Evolutionary conservation across 2,113 vertebrate species (phyloP).

Genomic region (Penelope pileata): DNA sequence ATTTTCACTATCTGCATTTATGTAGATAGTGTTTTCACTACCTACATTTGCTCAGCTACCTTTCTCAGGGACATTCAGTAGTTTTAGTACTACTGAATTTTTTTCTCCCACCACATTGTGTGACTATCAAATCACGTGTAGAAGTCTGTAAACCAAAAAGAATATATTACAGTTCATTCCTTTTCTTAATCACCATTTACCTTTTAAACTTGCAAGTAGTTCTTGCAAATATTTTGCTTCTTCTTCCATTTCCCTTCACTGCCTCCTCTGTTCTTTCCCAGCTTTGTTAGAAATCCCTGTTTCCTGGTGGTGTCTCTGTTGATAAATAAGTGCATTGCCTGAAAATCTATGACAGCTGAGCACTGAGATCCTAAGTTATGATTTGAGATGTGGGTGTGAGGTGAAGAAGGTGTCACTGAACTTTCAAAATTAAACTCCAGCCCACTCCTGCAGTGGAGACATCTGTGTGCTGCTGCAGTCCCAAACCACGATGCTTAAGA

Average conservation of each 20-base stretch:
- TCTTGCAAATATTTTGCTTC: not conserved
- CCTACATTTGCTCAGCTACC: not conserved
- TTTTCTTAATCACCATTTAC: not conserved
- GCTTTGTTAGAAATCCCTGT: not conserved
- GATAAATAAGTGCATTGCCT: not conserved
- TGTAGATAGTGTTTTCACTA: too few relatives aligned
- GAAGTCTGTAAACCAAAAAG: not conserved
- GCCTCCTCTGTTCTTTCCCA: not conserved
- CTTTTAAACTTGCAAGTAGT: not conserved
- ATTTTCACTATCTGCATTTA: not conserved
- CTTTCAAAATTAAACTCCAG: slow-evolving; percentile 3
- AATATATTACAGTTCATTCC: not conserved
- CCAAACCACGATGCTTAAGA: not conserved
- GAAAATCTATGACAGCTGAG: slow-evolving; percentile 32
- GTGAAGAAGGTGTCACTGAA: slow-evolving; percentile 2
- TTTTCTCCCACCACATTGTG: not conserved
- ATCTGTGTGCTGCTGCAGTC: not conserved
- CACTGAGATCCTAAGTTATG: not conserved
- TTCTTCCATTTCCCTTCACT: not conserved
- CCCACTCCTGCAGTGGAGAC: slow-evolving; percentile 15
- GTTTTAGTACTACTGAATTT: not conserved
- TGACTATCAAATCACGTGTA: not conserved
- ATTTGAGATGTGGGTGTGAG: slow-evolving; percentile 5
- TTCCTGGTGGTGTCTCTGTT: not conserved
- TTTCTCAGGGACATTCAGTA: not conserved